Evolutionary conservation across 2,113 vertebrate genomes (phyloP).

Genomic region (Corvus hawaiiensis): DNA sequence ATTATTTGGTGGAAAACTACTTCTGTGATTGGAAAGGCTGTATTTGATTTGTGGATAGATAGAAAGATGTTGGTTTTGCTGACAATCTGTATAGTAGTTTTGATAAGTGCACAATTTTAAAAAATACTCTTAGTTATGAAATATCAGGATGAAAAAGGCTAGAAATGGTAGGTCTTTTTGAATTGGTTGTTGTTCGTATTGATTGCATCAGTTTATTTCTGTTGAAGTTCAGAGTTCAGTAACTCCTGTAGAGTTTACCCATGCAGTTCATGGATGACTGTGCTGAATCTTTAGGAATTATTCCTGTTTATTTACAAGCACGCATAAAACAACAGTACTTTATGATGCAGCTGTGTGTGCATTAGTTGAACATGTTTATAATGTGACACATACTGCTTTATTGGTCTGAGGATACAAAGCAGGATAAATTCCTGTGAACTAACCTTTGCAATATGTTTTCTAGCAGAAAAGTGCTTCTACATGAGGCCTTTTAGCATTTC

Average conservation of each 20-base stretch:
- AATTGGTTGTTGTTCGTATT: neutral
- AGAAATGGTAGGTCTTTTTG: neutral
- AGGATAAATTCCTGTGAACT: neutral
- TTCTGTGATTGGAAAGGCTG: neutral
- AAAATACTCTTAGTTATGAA: neutral
- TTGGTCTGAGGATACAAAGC: neutral
- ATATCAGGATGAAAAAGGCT: neutral
- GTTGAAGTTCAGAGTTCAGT: neutral
- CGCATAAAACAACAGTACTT: neutral
- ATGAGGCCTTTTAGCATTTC: neutral
- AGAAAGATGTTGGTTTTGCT: neutral
- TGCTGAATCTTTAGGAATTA: neutral
- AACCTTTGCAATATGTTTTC: neutral
- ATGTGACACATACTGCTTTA: neutral
- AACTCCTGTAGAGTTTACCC: neutral
- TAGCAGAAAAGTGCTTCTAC: neutral
- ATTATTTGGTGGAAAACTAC: neutral
- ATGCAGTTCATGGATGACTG: neutral
- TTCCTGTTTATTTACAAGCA: neutral
- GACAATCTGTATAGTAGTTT: neutral
- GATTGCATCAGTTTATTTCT: neutral
- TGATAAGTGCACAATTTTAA: neutral
- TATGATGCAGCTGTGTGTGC: neutral
- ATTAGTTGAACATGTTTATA: neutral
- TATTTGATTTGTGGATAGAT: neutral